A percentile compares a stretch with the other conserved stretches of the same genome.
Conservation (phyloP, 2,113 vertebrate species). For the Notechis scutatus region DNA sequence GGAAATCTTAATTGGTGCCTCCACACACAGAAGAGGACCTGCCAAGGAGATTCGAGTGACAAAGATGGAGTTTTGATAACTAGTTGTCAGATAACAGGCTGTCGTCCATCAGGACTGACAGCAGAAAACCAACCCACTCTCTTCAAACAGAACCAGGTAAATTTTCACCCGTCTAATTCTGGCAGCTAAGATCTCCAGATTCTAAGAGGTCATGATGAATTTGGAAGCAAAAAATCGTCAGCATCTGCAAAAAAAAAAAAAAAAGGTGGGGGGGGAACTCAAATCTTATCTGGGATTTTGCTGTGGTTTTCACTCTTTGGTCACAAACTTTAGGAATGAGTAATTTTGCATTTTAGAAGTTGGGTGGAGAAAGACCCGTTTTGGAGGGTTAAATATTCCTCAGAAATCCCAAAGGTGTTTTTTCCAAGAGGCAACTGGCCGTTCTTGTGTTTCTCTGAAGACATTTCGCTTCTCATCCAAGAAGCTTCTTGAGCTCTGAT, state of each 20-base stretch:
- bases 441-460: too few species aligned
- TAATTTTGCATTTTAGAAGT: not conserved
- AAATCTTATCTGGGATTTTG: not conserved
- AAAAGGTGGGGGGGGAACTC: not conserved
- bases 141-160: not conserved
- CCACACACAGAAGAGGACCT: not conserved
- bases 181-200: not conserved
- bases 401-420: too few species aligned
- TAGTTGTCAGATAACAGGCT: constrained; percentile 26
- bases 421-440: too few species aligned
- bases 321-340: not conserved
- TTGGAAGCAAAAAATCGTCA: not conserved
- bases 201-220: not conserved
- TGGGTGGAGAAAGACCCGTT: not conserved
- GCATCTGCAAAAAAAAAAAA: not conserved
- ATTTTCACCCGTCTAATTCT: not conserved
- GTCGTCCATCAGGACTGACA: not conserved
- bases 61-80: constrained; percentile 19
- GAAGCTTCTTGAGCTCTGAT: too few species aligned
- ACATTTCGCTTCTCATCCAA: too few species aligned
- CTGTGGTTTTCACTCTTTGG: too few species aligned
- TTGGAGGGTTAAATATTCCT: too few species aligned
- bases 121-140: not conserved
- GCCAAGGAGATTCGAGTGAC: constrained; percentile 21
- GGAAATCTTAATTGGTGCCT: not conserved